Percentiles rank a stretch among this genome's conserved stretches.
Evolutionary conservation across 2,113 vertebrate genomes (phyloP).

Genomic region (Ascaphus truei): DNA sequence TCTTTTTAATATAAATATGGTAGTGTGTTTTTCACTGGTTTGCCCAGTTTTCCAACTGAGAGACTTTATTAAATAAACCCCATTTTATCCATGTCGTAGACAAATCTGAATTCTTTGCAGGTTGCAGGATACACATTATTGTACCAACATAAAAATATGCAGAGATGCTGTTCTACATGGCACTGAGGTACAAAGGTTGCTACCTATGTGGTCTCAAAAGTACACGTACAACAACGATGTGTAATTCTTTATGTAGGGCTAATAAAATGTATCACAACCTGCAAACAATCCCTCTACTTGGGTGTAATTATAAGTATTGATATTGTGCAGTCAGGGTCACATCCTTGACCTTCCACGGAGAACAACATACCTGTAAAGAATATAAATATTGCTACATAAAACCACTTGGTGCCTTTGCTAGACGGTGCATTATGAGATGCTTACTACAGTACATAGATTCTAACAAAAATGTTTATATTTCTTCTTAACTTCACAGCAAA

Average conservation of each 20-base stretch:
- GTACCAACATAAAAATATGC: too few relatives aligned
- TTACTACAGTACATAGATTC: background rate
- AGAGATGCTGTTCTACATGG: background rate
- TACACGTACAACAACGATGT: background rate
- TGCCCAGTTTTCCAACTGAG: too few relatives aligned
- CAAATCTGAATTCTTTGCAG: too few relatives aligned
- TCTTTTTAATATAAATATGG: too few relatives aligned
- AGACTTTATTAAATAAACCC: too few relatives aligned
- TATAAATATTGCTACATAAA: background rate
- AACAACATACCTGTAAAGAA: background rate
- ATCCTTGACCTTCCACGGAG: background rate
- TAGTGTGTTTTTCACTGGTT: too few relatives aligned
- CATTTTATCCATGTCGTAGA: too few relatives aligned
- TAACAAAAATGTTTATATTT: conserved; percentile 28
- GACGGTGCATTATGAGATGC: background rate
- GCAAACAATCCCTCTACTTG: background rate
- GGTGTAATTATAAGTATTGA: conserved; percentile 6
- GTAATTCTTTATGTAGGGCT: background rate
- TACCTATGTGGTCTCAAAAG: background rate
- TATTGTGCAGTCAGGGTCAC: background rate
- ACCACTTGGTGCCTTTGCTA: background rate
- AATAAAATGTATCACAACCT: background rate
- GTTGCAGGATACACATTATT: too few relatives aligned
- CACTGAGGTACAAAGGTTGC: background rate
- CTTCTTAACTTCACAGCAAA: conserved; percentile 18